Percentiles rank a stretch among this genome's conserved stretches.
phyloP scores from a whole-genome alignment of 2,113 vertebrate genomes.

The Atractosteus spatula region DNA sequence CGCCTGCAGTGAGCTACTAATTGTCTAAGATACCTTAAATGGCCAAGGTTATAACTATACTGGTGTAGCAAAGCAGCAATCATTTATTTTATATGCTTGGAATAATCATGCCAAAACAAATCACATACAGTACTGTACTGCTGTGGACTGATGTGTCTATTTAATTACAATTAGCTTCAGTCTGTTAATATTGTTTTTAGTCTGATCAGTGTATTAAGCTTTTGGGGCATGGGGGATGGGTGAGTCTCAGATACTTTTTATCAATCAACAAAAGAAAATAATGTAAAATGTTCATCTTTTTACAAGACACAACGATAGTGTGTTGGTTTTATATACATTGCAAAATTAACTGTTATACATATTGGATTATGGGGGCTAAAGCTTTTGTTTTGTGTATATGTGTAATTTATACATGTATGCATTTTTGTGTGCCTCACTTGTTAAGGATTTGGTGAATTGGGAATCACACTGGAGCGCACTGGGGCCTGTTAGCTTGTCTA shows the following conservation, averaged over 20 bases:
- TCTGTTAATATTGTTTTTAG: background rate
- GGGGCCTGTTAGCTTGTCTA: conserved; percentile 57
- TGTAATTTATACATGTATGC: no score
- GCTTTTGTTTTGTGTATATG: conserved; percentile 33
- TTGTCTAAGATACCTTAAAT: no score
- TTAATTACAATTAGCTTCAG: background rate
- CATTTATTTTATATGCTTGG: background rate
- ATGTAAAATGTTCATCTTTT: background rate
- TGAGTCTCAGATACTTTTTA: background rate
- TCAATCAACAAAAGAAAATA: background rate
- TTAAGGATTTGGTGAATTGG: conserved; percentile 46
- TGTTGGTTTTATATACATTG: conserved; percentile 60
- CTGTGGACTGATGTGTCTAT: background rate
- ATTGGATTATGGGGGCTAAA: conserved; percentile 65
- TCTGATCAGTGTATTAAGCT: background rate
- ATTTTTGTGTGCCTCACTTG: conserved; percentile 29
- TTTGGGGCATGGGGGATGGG: background rate
- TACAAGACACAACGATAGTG: conserved; percentile 16
- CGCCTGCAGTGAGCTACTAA: no score
- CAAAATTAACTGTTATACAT: conserved; percentile 43
- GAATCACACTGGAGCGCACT: conserved; percentile 48
- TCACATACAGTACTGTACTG: background rate
- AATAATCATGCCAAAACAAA: background rate
- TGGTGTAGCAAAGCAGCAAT: background rate
- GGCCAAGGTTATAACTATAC: no score